Base-by-base conservation (phyloP, 1,140 invertebrate genomes). In the Lysiphlebus fabarum region DNA sequence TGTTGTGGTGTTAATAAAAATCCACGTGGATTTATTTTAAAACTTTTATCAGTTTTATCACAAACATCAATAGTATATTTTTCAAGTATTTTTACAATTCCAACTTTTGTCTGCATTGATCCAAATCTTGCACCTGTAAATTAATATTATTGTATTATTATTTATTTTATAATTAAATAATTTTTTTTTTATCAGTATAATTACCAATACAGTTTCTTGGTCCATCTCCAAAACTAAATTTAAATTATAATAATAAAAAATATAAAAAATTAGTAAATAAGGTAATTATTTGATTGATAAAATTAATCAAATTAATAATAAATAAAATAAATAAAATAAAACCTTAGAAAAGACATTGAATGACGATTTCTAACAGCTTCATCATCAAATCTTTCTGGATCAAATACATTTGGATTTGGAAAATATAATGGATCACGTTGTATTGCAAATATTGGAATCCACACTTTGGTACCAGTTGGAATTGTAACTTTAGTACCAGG, bases 191-290 rank as follows among this genome's bases (percentile, higher is more conserved):
- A n/a, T n/a, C n/a, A n/a, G n/a, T n/a, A 34, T 34, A 55, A 69
- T 72, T 79, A 85, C 87, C 89, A 62, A 90, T 87, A 70, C 88
- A 90, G 73, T 87, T 88, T 44, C 88, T 82, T 0, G 85, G 83
- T 5, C 89, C 88, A 47, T 84, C 83, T 0, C 88, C 88, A n/a
- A n/a, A n/a, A n/a, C n/a, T n/a, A n/a, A n/a, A n/a, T n/a, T n/a
- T n/a, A n/a, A n/a, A n/a, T n/a, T n/a, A n/a, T n/a, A n/a, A 26
- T 26, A 1, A 26, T 2, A 1, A 26, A 26, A 26, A 26, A 26
- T n/a, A n/a, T n/a, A n/a, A n/a, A n/a, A n/a, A n/a, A n/a, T n/a
- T n/a, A 26, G 4, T 26, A 17, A 1, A 26, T 26, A 26, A 26
- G 4, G 2, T 1, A 26, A 26, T 26, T 2, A 4, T 2, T 26